These are phyloP conservation scores for Crotalus viridis DNA, from an alignment of 2,113 vertebrate genomes.

Conservation along the genomic window DNA sequence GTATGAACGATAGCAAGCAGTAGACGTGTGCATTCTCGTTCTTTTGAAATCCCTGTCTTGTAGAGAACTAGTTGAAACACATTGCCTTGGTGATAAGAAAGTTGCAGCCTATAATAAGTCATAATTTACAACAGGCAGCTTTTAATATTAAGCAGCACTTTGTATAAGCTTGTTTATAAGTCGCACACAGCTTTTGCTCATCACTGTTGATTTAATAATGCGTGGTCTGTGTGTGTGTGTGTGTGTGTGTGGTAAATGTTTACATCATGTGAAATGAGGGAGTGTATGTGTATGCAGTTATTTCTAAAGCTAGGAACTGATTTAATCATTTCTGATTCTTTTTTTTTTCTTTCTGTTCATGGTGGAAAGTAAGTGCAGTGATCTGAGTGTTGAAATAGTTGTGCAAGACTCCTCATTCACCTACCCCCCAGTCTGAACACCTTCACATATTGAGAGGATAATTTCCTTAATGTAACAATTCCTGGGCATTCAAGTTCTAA, in stretches of 20 bases:
- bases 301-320: not conserved
- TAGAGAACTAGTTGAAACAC: slow-evolving; percentile 2
- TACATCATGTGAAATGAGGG: not conserved
- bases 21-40: not conserved
- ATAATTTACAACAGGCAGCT: not conserved
- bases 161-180: not conserved
- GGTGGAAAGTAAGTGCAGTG: not conserved
- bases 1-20: not conserved
- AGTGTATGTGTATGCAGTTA: not conserved
- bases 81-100: not conserved
- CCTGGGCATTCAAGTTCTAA: not conserved
- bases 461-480: not conserved
- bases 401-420: not conserved
- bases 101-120: not conserved
- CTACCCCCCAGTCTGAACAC: not conserved
- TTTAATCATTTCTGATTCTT: not conserved
- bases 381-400: not conserved
- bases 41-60: not conserved
- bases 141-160: not conserved
- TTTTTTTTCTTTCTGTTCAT: not conserved
- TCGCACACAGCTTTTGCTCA: not conserved
- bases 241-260: not conserved
- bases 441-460: not conserved
- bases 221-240: not conserved
- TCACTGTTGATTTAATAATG: not conserved